Conservation (phyloP, 64 coral and sea anemone species). For the Orbicella faveolata region DNA sequence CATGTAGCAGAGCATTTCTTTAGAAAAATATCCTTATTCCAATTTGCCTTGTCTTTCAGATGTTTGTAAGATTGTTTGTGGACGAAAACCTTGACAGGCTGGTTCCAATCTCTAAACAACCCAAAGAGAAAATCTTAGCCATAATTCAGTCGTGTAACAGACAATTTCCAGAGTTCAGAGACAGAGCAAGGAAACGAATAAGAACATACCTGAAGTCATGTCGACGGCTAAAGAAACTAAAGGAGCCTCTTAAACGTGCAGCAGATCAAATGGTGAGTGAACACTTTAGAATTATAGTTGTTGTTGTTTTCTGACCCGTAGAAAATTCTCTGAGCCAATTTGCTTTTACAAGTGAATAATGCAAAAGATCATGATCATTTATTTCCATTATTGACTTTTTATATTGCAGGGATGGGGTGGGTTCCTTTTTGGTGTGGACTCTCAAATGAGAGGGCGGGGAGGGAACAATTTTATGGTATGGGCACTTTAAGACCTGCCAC, state of each 20-base stretch:
- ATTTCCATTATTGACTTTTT: no score
- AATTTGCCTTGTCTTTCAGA: constrained; percentile 40
- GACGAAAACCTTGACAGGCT: constrained; percentile 98
- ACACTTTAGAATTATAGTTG: neutral
- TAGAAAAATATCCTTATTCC: neutral
- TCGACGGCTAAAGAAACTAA: constrained; percentile 89
- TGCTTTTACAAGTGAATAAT: no score
- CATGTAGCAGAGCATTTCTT: no score
- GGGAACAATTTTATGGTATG: no score
- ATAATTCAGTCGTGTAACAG: constrained; percentile 99
- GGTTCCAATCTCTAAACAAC: constrained; percentile 98
- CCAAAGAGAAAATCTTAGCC: constrained; percentile 97
- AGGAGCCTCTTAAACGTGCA: constrained; percentile 88
- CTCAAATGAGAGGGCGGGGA: no score
- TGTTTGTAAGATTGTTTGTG: constrained; percentile 97
- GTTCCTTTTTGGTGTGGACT: no score
- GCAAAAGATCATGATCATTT: no score
- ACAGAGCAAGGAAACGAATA: constrained; percentile 96
- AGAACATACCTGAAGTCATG: constrained; percentile 98
- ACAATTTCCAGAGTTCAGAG: constrained; percentile 97
- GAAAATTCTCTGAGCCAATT: no score
- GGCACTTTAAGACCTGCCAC: no score
- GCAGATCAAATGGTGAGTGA: constrained; percentile 96
- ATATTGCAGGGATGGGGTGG: no score
- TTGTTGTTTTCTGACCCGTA: neutral